Percentiles rank a stretch among this genome's conserved stretches.
Conservation (phyloP, 1,140 invertebrate species). For the Drosophila sulfurigaster region DNA sequence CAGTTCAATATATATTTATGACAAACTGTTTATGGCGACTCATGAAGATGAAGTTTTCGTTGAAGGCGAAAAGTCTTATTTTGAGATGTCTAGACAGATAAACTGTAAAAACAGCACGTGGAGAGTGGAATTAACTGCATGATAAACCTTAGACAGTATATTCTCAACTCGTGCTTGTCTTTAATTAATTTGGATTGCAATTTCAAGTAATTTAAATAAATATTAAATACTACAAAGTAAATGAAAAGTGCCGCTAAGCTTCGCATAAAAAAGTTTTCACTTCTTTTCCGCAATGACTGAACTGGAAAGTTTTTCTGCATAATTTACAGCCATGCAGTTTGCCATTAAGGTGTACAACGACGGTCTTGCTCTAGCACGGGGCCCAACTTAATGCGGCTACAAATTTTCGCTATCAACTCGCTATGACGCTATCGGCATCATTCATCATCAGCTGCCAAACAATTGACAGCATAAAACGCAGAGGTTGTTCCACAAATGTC, state of each 20-base stretch:
- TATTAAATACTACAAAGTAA: constrained; percentile 1
- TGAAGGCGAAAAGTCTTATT: constrained; percentile 14
- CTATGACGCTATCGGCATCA: constrained; percentile 68
- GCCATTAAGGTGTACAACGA: constrained; percentile 50
- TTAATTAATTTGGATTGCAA: constrained; percentile 21
- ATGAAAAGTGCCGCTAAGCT: constrained; percentile 16
- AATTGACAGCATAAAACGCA: constrained; percentile 70
- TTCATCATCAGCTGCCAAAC: constrained; percentile 79
- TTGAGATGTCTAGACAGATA: constrained; percentile 57
- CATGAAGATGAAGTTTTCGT: constrained; percentile 41
- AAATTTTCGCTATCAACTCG: constrained; percentile 68
- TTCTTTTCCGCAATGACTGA: constrained; percentile 9
- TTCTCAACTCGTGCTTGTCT: neutral
- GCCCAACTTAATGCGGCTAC: constrained; percentile 67
- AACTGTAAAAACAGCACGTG: neutral
- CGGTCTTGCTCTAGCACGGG: constrained; percentile 51
- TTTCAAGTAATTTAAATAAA: constrained; percentile 9
- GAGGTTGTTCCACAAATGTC: constrained; percentile 5
- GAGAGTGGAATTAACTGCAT: neutral
- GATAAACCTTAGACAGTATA: neutral
- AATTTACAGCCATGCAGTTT: constrained; percentile 66
- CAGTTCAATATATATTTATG: constrained; percentile 52
- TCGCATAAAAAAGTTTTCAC: constrained; percentile 18
- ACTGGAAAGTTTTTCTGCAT: constrained; percentile 62
- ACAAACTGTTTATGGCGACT: constrained; percentile 34